Base-by-base conservation (phyloP, 2,113 vertebrate species). In the Cyanoramphus novaezelandiae region DNA sequence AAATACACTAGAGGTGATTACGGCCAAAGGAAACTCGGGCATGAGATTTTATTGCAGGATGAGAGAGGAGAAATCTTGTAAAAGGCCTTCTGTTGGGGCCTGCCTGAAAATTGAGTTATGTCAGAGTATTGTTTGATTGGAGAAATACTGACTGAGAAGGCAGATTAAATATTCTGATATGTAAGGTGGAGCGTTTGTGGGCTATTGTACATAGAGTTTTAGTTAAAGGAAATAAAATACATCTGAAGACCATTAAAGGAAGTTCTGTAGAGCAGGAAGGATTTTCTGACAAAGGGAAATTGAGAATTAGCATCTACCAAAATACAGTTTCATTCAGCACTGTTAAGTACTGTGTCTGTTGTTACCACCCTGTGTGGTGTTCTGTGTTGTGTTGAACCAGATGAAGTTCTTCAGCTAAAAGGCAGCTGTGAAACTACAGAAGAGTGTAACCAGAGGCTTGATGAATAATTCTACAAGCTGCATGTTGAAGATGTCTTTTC, bases 321-420 rank as follows among this genome's bases (percentile, higher is more conserved):
- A 46, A 35, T 9, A 11, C 0, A 4, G 17, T 23, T 76, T 43
- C 35, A 5, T 33, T 95, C 28, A 16, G 4, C 2, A 0, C 39
- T 64, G 17, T 39, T 21, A 12, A 46, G 11, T 4, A 1, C 24
- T 12, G 4, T 44, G 23, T 55, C 33, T 62, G 33, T 6, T 46
- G 3, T 24, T 49, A 0, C 62, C 10, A 1, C 13, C 7, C 13
- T 21, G 17, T 17, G 0, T 39, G 37, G 60, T 27, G 3, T 10
- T 59, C 10, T 15, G 19, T 46, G 27, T n/a, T 29, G 1, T 1
- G 6, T 3, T 21, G 52, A 35, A 46, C 39, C 1, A 11, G 4
- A 23, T 13, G 11, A 37, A 71, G 21, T 47, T 31, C 64, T 44
- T 7, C 6, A 24, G 52, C n/a, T 50, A 17, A 74, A 46, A 52